These are phyloP conservation scores for Epirrita christyi DNA, from an alignment of 2,888 invertebrate genomes.

Conservation along the genomic window DNA sequence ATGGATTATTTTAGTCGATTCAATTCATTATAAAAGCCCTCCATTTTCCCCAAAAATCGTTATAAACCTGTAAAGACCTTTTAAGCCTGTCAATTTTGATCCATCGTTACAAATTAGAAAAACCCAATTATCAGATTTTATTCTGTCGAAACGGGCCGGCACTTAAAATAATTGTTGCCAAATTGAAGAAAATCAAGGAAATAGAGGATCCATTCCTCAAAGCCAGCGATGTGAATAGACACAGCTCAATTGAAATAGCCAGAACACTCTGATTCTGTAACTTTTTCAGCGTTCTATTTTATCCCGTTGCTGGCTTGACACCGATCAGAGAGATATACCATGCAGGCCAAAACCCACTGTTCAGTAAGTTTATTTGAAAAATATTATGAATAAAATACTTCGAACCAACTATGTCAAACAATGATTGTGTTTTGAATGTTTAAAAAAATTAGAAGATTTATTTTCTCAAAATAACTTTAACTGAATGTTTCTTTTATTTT, in stretches of 20 bases:
- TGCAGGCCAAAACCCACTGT: no score
- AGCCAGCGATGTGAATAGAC: constrained; percentile 18
- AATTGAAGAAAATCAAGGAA: constrained; percentile 33
- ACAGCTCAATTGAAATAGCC: constrained; percentile 3
- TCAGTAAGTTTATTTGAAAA: no score
- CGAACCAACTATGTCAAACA: no score
- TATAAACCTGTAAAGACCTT: neutral
- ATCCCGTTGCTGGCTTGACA: no score
- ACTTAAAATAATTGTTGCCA: constrained; percentile 35
- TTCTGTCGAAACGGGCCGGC: constrained; percentile 14
- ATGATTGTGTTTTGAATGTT: no score
- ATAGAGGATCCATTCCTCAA: constrained; percentile 17
- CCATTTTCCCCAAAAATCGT: neutral
- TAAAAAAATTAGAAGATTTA: no score
- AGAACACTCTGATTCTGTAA: neutral
- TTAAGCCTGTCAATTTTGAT: constrained; percentile 6
- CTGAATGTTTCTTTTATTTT: no score
- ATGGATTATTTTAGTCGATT: no score
- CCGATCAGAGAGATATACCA: no score
- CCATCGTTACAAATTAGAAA: constrained; percentile 15
- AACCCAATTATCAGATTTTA: constrained; percentile 15
- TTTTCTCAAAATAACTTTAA: no score
- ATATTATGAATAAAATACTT: no score
- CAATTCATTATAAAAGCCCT: neutral
- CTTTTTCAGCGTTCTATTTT: no score